A percentile compares a stretch with the other conserved stretches of the same genome.
phyloP scores from a whole-genome alignment of 2,888 invertebrate genomes.

The Anorthoa munda region DNA sequence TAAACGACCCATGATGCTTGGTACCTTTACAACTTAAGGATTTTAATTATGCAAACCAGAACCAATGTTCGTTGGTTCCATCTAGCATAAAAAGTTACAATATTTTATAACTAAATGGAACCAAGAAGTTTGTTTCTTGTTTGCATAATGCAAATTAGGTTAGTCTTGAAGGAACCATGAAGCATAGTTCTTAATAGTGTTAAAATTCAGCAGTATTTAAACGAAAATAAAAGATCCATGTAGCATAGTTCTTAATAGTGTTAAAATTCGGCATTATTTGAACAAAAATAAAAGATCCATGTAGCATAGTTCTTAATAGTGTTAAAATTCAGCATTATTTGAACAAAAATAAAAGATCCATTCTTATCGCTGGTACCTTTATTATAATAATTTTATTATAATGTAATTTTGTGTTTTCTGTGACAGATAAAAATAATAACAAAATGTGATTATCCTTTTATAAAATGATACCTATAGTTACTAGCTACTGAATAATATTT shows the following conservation, averaged over 20 bases:
- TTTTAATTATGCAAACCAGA: constrained; percentile 38
- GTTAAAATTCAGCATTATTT: too few relatives aligned
- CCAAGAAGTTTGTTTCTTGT: constrained; percentile 26
- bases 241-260: constrained; percentile 27
- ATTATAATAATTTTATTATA: too few relatives aligned
- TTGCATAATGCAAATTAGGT: constrained; percentile 32
- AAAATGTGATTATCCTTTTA: constrained; percentile 25
- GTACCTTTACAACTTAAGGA: constrained; percentile 26
- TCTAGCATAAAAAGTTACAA: constrained; percentile 28
- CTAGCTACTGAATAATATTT: too few relatives aligned
- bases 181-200: constrained; percentile 29
- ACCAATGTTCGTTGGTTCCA: constrained; percentile 39
- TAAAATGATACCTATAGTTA: too few relatives aligned
- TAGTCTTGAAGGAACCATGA: constrained; percentile 29
- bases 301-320: too few relatives aligned
- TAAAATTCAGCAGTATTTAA: constrained; percentile 20
- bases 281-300: too few relatives aligned
- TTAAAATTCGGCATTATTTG: constrained; percentile 14
- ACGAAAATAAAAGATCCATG: constrained; percentile 30
- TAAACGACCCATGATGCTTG: constrained; percentile 28
- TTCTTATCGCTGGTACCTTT: neutral
- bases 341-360: too few relatives aligned
- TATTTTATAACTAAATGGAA: constrained; percentile 34
- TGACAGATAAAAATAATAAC: neutral
- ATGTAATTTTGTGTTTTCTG: too few relatives aligned